Evolutionary conservation across 2,888 invertebrate species (phyloP).

Genomic region (Amphipoea oculea): DNA sequence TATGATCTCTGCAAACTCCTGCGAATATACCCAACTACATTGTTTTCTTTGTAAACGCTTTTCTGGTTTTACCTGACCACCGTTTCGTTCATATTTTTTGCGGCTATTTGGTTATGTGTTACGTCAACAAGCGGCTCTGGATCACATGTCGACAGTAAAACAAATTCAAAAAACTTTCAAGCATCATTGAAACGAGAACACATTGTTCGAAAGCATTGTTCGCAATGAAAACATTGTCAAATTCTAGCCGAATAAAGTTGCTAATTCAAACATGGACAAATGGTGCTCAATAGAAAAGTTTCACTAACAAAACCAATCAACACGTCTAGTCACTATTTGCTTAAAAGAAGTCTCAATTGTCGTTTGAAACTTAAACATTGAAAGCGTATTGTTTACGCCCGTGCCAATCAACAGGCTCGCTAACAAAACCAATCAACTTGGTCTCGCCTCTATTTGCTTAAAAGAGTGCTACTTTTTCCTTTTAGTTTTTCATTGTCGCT

Average conservation of each 20-base stretch:
- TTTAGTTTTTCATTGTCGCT: slow-evolving; percentile 88
- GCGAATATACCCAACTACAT: slow-evolving; percentile 49
- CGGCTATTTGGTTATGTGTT: slow-evolving; percentile 53
- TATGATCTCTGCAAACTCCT: slow-evolving; percentile 74
- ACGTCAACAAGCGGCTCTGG: slow-evolving; percentile 55
- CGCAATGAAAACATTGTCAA: slow-evolving; percentile 71
- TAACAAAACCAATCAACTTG: slow-evolving; percentile 91
- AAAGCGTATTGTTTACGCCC: slow-evolving; percentile 88
- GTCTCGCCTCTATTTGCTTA: slow-evolving; percentile 91
- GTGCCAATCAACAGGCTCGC: slow-evolving; percentile 90
- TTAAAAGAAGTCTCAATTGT: slow-evolving; percentile 87
- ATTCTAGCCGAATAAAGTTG: slow-evolving; percentile 50
- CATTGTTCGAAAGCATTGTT: slow-evolving; percentile 75
- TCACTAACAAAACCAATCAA: slow-evolving; percentile 78
- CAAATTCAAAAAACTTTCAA: slow-evolving; percentile 65
- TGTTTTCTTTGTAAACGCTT: slow-evolving; percentile 53
- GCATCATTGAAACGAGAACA: slow-evolving; percentile 70
- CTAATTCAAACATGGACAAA: slow-evolving; percentile 65
- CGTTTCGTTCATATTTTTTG: slow-evolving; percentile 52
- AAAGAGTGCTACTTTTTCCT: slow-evolving; percentile 88
- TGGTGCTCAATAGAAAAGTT: slow-evolving; percentile 70
- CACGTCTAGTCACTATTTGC: slow-evolving; percentile 77
- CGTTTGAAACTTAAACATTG: slow-evolving; percentile 88
- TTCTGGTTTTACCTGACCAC: slow-evolving; percentile 33
- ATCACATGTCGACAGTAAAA: slow-evolving; percentile 67